phyloP scores from a whole-genome alignment of 2,797 vertebrate genomes.

The Philypnodon macrostomus region DNA sequence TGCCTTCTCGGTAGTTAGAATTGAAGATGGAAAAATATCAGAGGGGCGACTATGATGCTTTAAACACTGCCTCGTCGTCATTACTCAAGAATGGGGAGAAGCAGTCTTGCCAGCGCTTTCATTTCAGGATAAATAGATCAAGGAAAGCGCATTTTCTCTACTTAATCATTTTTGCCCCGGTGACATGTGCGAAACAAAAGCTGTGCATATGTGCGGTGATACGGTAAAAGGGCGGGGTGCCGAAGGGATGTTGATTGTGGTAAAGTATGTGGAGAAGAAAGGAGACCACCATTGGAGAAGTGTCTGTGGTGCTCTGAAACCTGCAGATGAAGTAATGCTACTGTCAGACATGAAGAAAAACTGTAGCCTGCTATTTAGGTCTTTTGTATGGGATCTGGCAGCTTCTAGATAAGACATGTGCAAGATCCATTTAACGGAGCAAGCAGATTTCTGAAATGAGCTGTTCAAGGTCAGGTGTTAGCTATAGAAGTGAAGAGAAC shows the following conservation, averaged over 20 bases:
- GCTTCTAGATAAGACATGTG: no score
- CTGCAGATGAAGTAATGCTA: constrained; percentile 56
- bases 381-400: neutral
- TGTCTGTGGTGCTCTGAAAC: constrained; percentile 60
- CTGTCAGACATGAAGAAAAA: constrained; percentile 21
- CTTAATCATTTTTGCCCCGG: constrained; percentile 47
- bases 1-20: constrained; percentile 41
- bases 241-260: constrained; percentile 41
- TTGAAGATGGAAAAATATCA: constrained; percentile 53
- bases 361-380: neutral
- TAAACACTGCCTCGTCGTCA: constrained; percentile 49
- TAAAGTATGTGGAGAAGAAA: constrained; percentile 62
- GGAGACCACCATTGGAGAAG: constrained; percentile 67
- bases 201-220: constrained; percentile 42
- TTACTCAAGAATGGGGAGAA: constrained; percentile 43
- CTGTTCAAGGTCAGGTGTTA: no score
- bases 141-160: constrained; percentile 50
- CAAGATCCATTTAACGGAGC: no score
- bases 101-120: constrained; percentile 45
- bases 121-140: constrained; percentile 47
- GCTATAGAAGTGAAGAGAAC: no score
- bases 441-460: no score
- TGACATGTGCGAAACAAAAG: constrained; percentile 51
- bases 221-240: constrained; percentile 44
- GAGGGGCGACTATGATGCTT: constrained; percentile 41